These are phyloP conservation scores for Oreortyx pictus DNA, from an alignment of 2,797 vertebrate species.

Conservation along the genomic window DNA sequence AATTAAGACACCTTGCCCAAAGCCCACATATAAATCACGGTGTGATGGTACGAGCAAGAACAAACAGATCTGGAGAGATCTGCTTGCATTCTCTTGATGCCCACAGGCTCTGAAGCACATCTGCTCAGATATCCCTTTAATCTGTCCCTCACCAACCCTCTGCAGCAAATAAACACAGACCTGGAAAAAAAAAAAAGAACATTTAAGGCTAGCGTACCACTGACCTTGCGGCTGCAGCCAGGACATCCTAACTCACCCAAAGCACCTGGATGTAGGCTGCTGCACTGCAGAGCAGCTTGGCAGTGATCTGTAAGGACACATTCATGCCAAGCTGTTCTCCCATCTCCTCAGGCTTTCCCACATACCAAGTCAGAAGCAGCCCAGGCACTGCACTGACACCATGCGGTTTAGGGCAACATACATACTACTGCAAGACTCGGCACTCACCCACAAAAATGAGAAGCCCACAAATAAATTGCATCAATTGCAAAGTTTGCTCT, in stretches of 20 bases:
- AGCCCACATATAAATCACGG: not conserved
- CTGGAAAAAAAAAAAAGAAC: not conserved
- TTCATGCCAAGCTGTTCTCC: not conserved
- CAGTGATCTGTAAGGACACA: not conserved
- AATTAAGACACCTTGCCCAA: not conserved
- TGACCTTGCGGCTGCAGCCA: conserved; percentile 19
- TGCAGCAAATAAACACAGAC: not conserved
- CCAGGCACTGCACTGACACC: not conserved
- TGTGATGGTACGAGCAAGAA: not conserved
- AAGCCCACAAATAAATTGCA: not conserved
- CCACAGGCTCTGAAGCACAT: not conserved
- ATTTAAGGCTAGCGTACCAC: not conserved
- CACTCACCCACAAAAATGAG: not conserved
- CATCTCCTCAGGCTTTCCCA: accelerated
- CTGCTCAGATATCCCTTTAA: not conserved
- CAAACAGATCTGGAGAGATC: not conserved
- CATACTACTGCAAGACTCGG: not conserved
- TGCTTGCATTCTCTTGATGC: not conserved
- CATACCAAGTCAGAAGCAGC: not conserved
- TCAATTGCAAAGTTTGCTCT: accelerated
- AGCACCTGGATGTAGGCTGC: not conserved
- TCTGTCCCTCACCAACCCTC: not conserved
- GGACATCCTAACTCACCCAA: not conserved
- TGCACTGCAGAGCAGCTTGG: conserved; percentile 3
- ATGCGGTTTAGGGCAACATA: not conserved